phyloP scores from a whole-genome alignment of 2,888 invertebrate genomes.

The Cecidostiba fungosa region DNA sequence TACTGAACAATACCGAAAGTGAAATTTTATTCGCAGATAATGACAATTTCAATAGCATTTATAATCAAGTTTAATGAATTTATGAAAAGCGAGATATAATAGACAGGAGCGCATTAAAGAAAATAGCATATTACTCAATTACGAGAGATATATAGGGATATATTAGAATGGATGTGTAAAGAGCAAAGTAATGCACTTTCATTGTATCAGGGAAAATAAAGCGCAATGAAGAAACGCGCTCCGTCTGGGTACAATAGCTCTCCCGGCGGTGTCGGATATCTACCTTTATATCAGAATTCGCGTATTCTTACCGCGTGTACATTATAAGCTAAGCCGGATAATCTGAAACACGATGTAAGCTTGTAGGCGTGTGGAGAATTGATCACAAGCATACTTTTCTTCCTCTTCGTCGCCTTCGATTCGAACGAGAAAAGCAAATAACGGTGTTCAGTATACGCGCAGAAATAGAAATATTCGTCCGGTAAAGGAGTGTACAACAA shows the following conservation, averaged over 20 bases:
- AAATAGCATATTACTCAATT: slow-evolving; percentile 31
- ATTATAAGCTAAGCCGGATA: background rate
- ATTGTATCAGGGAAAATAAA: slow-evolving; percentile 42
- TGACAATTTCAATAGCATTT: background rate
- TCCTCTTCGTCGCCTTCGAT: background rate
- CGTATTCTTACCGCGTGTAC: slow-evolving; percentile 17
- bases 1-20: background rate
- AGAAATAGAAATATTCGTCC: background rate
- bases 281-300: slow-evolving; percentile 20
- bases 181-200: slow-evolving; percentile 35
- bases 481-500: too few species aligned
- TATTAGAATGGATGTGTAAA: slow-evolving; percentile 5
- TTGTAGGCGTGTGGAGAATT: slow-evolving; percentile 1
- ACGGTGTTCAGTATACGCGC: background rate
- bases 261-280: background rate
- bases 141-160: background rate
- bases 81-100: slow-evolving; percentile 11
- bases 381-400: background rate
- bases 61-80: background rate
- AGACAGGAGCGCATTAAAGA: slow-evolving; percentile 20
- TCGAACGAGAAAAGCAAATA: background rate
- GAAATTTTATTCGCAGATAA: background rate
- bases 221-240: slow-evolving; percentile 27
- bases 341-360: background rate
- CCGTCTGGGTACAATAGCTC: slow-evolving; percentile 7